A percentile compares a stretch with the other conserved stretches of the same genome.
These are phyloP conservation scores for Clepsis dumicolana DNA, from an alignment of 2,888 invertebrate genomes.

Conservation along the genomic window DNA sequence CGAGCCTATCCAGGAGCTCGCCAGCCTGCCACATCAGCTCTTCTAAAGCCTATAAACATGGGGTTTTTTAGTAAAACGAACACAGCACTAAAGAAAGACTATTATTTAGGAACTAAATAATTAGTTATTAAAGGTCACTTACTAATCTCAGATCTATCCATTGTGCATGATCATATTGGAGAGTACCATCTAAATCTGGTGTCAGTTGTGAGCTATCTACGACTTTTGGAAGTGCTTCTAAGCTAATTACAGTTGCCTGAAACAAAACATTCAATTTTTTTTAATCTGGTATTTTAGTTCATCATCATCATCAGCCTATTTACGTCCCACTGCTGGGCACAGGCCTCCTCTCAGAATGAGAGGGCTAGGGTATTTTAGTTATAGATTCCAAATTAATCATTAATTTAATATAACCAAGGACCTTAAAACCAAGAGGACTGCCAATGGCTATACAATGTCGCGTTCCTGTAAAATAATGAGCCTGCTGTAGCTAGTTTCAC, in stretches of 20 bases:
- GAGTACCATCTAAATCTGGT: conserved; percentile 96
- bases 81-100: background rate
- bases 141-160: conserved; percentile 97
- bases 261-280: conserved; percentile 58
- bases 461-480: too few species aligned
- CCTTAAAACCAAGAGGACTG: too few species aligned
- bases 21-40: conserved; percentile 98
- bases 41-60: conserved; percentile 90
- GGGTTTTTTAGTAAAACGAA: background rate
- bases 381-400: conserved; percentile 2
- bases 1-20: conserved; percentile 96
- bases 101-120: background rate
- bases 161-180: conserved; percentile 97
- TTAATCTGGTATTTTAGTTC: background rate
- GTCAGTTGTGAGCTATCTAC: conserved; percentile 97
- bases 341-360: too few species aligned
- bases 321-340: too few species aligned
- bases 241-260: conserved; percentile 97
- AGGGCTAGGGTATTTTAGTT: too few species aligned
- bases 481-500: too few species aligned
- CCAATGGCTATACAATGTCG: too few species aligned
- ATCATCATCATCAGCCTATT: too few species aligned
- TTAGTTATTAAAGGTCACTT: conserved; percentile 51
- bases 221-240: conserved; percentile 97
- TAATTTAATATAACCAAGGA: background rate